Percentiles rank a stretch among this genome's conserved stretches.
Conservation (phyloP, 2,888 invertebrate species). For the Dasypolia templi region DNA sequence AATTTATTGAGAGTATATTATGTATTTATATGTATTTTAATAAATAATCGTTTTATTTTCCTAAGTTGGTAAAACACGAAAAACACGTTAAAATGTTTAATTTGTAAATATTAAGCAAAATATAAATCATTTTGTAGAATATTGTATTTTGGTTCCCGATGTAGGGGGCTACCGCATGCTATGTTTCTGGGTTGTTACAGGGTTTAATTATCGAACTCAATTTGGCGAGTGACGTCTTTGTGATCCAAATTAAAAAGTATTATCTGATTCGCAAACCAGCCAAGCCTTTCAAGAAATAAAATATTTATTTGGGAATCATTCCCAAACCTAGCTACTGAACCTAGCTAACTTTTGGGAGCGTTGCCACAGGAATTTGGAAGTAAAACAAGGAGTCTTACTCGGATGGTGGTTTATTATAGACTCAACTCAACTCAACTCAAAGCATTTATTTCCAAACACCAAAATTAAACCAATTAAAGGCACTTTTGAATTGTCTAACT, state of each 20-base stretch:
- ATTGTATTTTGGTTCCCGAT: conserved; percentile 36
- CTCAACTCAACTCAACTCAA: too few relatives aligned
- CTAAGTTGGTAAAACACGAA: not conserved
- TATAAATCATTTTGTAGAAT: conserved; percentile 17
- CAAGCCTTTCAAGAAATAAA: conserved; percentile 21
- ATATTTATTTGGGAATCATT: conserved; percentile 9
- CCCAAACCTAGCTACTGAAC: too few relatives aligned
- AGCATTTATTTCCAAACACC: too few relatives aligned
- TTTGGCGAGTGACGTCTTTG: conserved; percentile 35
- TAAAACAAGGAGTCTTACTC: too few relatives aligned
- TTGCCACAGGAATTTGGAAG: too few relatives aligned
- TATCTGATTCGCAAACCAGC: conserved; percentile 22
- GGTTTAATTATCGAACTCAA: conserved; percentile 47
- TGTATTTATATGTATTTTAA: conserved; percentile 13
- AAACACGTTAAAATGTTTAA: conserved; percentile 1
- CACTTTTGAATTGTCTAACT: too few relatives aligned
- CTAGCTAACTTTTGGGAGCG: too few relatives aligned
- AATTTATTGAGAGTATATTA: not conserved
- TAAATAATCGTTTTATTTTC: not conserved
- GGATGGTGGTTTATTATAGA: too few relatives aligned
- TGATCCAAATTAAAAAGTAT: conserved; percentile 35
- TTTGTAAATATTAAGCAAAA: conserved; percentile 1
- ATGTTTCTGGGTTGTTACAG: conserved; percentile 50
- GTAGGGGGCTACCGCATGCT: conserved; percentile 10
- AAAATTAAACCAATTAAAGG: too few relatives aligned